These are phyloP conservation scores for Ifrita kowaldi DNA, from an alignment of 2,113 vertebrate genomes.

Conservation along the genomic window DNA sequence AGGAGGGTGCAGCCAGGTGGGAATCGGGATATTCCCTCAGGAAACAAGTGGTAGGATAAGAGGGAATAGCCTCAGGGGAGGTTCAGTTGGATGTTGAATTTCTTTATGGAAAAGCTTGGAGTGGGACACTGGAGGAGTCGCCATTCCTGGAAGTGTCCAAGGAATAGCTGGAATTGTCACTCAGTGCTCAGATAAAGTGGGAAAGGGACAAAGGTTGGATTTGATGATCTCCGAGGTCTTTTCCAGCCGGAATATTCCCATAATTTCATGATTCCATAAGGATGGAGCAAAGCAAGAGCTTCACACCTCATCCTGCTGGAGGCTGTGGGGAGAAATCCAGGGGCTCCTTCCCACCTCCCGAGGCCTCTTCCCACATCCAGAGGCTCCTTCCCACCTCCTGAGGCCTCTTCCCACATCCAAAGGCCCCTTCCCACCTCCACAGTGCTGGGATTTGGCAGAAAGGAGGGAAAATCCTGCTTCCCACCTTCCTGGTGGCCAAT, in stretches of 20 bases:
- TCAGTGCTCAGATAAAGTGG: background rate
- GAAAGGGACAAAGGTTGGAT: background rate
- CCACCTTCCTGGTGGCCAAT: background rate
- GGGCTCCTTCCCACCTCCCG: background rate
- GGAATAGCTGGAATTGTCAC: background rate
- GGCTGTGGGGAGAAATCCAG: background rate
- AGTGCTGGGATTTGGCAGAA: accelerated
- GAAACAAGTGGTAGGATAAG: background rate
- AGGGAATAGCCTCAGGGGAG: background rate
- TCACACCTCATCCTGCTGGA: accelerated
- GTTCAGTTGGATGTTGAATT: background rate
- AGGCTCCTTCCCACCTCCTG: background rate
- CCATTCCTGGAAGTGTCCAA: background rate
- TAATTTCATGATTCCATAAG: background rate
- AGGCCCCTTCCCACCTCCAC: background rate
- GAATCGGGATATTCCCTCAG: background rate
- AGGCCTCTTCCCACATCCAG: background rate
- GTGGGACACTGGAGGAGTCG: no score
- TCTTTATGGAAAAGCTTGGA: background rate
- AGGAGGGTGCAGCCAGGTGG: background rate
- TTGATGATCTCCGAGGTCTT: background rate
- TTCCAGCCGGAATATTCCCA: background rate
- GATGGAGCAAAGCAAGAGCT: background rate
- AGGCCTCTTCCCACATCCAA: background rate
- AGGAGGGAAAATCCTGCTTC: background rate